Base-by-base conservation (phyloP, 2,113 vertebrate genomes). In the Tachuris rubrigastra region DNA sequence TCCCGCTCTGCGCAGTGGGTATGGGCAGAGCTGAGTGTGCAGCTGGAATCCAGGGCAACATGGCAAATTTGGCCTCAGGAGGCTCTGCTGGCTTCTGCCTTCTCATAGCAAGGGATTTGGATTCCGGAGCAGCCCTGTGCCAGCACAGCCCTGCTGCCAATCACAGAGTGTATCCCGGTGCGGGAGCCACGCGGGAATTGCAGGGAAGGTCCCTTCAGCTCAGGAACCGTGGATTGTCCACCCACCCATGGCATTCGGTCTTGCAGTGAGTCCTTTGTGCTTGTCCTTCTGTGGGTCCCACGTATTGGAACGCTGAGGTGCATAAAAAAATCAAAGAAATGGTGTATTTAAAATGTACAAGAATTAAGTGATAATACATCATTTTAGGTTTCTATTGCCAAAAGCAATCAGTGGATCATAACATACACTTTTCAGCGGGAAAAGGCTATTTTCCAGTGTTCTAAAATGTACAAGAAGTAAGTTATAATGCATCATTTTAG, bases 101-200 rank as follows among this genome's bases (percentile, higher is more conserved):
- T 58, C 79, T 77, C 50, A 2, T 14, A 58, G 83, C 46, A 10
- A 58, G 46, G 67, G 85, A 15, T 90, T 76, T 88, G 72, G 72
- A 31, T 92, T 90, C 41, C 41, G n/a, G 68, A 50, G 72, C 76
- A 87, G 87, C 56, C 35, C 58, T 0, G 8, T 68, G 85, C 62
- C 75, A 85, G 89, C 91, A n/a, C 86, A 85, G 89, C 95, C 95
- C 46, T 85, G 89, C 95, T 92, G 93, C 93, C 89, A 80, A 1
- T 94, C 95, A 85, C 39, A 2, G 13, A 60, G 56, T 65, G 14
- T 3, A 3, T 1, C 25, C 59, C 5, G 0, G 31, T 0, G 15
- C 3, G 1, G 62, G 53, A 80, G n/a, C 93, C n/a, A 8, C 0
- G 1, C 1, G 1, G 9, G 39, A 8, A 6, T 14, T 7, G 56